Percentiles rank a stretch among this genome's conserved stretches.
Conservation (phyloP, 2,888 invertebrate genomes). For the Tachina lurida region DNA sequence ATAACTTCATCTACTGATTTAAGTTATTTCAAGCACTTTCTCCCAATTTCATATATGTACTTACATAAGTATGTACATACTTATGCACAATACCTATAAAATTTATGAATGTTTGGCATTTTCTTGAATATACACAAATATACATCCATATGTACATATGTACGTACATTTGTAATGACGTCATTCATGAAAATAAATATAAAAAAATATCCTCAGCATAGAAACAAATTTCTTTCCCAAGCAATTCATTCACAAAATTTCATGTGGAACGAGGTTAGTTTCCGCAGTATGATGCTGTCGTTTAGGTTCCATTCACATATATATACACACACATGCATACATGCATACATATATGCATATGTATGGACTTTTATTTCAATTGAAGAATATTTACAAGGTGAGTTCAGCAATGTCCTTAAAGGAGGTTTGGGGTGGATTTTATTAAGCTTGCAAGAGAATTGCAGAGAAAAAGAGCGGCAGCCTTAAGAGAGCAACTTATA, state of each 20-base stretch:
- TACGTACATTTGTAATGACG: conserved; percentile 42
- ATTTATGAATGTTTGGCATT: conserved; percentile 9
- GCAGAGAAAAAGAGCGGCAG: not conserved
- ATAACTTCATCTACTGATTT: not conserved
- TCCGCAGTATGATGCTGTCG: conserved; percentile 19
- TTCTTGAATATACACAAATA: not conserved
- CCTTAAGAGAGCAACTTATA: not conserved
- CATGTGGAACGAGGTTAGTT: conserved; percentile 67
- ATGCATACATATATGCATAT: not conserved
- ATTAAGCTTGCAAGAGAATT: not conserved
- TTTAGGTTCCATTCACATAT: conserved; percentile 45
- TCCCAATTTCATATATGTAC: not conserved
- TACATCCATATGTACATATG: not conserved
- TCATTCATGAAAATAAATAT: conserved; percentile 39
- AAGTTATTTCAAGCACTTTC: conserved; percentile 10
- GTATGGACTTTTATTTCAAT: not conserved
- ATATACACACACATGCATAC: not conserved
- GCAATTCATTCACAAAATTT: conserved; percentile 62
- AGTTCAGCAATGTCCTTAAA: conserved; percentile 35
- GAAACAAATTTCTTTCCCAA: conserved; percentile 52
- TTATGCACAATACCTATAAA: not conserved
- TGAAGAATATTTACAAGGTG: conserved; percentile 7
- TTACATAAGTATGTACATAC: no score
- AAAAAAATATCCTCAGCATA: conserved; percentile 11
- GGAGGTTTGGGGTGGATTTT: not conserved